Base-by-base conservation (phyloP, 2,888 invertebrate genomes). In the Thecophora atra region DNA sequence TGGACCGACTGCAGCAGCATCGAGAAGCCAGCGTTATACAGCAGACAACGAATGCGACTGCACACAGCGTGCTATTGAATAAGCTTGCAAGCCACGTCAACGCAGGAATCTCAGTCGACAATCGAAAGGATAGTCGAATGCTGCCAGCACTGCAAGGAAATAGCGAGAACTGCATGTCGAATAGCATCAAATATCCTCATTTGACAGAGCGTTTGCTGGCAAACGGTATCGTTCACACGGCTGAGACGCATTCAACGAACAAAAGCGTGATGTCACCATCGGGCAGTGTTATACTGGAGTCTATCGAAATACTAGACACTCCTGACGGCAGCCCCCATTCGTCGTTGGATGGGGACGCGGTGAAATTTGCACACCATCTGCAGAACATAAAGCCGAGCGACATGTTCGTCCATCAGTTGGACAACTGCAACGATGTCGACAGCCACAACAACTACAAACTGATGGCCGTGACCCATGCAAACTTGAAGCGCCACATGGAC, bases 291-390 rank as follows among this genome's bases (percentile, higher is more conserved):
- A 70, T 82, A 21, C 81, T 85, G 58, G 84, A 85, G 73, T 84
- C 84, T 7, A 85, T 85, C 76, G 85, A 85, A 73, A 85, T 85
- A 51, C 73, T 85, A 44, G 85, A 85, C 70, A 84, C 85, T 11
- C 85, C 85, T 11, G 85, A 84, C 65, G 82, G 82, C 26, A 85
- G 85, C 76, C 83, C 82, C 5, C 79, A 79, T 42, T 76, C 79
- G 47, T 76, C 77, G 28, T 24, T 76, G 51, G 77, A 78, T 42
- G 78, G 77, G 17, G 56, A 72, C 51, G 62, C 70, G 1, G 65
- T 65, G 2, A 71, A 60, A 47, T 63, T 71, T 19, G 4, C 11
- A 3, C 76, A 78, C 60, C 73, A 74, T 52, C 60, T 28, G 21
- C 26, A 66, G 0, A 67, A 74, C 21, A 51, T 77, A 28, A 28